Evolutionary conservation across 2,113 vertebrate genomes (phyloP), one percentile per base, ranked within the genome.

Genomic region (Esox niger): DNA sequence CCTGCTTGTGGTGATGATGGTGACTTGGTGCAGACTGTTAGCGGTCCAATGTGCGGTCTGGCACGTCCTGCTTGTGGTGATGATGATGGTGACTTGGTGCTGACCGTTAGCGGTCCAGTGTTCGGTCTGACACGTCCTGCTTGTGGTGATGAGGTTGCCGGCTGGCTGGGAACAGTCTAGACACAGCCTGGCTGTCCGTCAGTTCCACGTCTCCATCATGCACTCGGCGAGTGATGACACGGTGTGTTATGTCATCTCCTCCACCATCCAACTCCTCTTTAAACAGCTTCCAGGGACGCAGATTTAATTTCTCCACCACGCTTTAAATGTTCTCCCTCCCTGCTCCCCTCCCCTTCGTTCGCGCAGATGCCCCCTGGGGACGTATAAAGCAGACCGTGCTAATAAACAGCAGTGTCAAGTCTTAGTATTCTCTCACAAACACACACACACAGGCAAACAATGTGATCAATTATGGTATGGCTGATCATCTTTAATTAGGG

Each of bases 381-480:
- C n/a, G n/a, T n/a, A n/a, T n/a, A n/a, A n/a, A n/a, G n/a, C n/a
- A n/a, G n/a, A n/a, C n/a, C n/a, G n/a, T n/a, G n/a, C n/a, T n/a
- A n/a, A n/a, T n/a, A n/a, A n/a, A n/a, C n/a, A n/a, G n/a, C n/a
- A n/a, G n/a, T n/a, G n/a, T n/a, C n/a, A n/a, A n/a, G n/a, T n/a
- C n/a, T n/a, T n/a, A n/a, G n/a, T n/a, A n/a, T 64, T 75, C 76
- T 65, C 80, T 82, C 80, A 75, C 72, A 70, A 74, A 79, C 54
- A 80, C 78, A 59, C 71, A 71, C 38, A 43, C 38, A 17, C 3
- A 0, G 74, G 77, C 78, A 72, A 70, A 78, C 76, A 52, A 89
- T 75, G 79, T 78, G 88, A 90, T 91, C 87, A 86, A 91, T 89
- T 86, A 88, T 84, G 81, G 77, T 85, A 82, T 78, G 81, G 80